Percentiles rank a stretch among this genome's conserved stretches.
Conservation (phyloP, 2,888 invertebrate genomes). For the Epicampocera succincta region DNA sequence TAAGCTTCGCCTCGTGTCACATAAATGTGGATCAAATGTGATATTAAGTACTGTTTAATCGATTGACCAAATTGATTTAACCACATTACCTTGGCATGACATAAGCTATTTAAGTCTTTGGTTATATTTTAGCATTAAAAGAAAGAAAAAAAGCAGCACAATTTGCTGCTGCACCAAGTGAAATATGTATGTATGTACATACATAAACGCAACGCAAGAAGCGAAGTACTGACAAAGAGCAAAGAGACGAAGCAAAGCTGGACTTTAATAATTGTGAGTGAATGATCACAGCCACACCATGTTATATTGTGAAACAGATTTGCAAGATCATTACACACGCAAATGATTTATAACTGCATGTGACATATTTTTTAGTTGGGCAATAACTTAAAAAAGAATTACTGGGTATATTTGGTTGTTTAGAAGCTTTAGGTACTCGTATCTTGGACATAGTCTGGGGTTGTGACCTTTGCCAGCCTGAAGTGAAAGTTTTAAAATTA, state of each 20-base stretch:
- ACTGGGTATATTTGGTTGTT: slow-evolving; percentile 4
- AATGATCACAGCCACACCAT: slow-evolving; percentile 48
- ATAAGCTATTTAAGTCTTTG: slow-evolving; percentile 37
- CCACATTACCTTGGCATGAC: slow-evolving; percentile 58
- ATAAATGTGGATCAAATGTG: slow-evolving; percentile 44
- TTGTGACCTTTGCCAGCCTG: no score
- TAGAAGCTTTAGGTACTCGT: slow-evolving; percentile 12
- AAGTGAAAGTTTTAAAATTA: no score
- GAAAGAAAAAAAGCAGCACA: background rate
- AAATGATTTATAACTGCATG: slow-evolving; percentile 61
- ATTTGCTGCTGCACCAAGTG: slow-evolving; percentile 1
- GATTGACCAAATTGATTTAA: slow-evolving; percentile 50
- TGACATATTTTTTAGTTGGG: slow-evolving; percentile 48
- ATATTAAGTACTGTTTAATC: slow-evolving; percentile 48
- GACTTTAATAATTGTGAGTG: slow-evolving; percentile 28
- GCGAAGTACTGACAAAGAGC: no score
- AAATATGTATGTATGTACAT: no score
- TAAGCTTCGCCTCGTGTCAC: slow-evolving; percentile 36
- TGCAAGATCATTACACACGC: slow-evolving; percentile 59
- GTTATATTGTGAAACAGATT: slow-evolving; percentile 39
- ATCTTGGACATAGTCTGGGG: no score
- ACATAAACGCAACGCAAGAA: background rate
- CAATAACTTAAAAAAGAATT: background rate
- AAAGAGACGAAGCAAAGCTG: background rate
- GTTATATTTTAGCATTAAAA: slow-evolving; percentile 3